A percentile compares a stretch with the other conserved stretches of the same genome.
These are phyloP conservation scores for Mesorhabditis spiculigera DNA, from an alignment of 2,888 invertebrate species.

Conservation along the genomic window DNA sequence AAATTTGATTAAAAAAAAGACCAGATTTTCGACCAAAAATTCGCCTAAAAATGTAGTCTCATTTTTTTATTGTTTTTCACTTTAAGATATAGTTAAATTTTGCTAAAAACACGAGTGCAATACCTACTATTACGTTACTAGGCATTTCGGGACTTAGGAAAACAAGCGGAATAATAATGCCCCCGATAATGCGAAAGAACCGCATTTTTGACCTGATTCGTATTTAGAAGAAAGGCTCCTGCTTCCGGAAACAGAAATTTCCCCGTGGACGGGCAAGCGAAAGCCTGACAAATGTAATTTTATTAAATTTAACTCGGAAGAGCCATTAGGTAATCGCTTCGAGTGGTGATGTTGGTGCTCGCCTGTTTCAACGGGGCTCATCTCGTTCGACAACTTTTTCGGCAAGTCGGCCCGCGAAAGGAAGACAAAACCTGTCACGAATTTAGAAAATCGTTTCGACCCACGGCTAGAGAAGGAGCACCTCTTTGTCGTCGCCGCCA, in stretches of 20 bases:
- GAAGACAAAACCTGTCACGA: neutral
- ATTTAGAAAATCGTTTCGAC: slow-evolving; percentile 17
- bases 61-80: too few relatives aligned
- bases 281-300: slow-evolving; percentile 22
- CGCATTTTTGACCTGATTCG: too few relatives aligned
- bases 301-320: neutral
- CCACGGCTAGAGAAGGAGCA: slow-evolving; percentile 17
- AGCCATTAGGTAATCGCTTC: slow-evolving; percentile 19
- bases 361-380: slow-evolving; percentile 14
- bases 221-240: slow-evolving; percentile 17
- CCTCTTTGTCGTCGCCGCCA: slow-evolving; percentile 18
- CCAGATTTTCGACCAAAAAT: too few relatives aligned
- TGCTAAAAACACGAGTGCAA: too few relatives aligned
- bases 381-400: neutral
- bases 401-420: neutral
- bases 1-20: too few relatives aligned
- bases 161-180: too few relatives aligned
- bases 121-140: too few relatives aligned
- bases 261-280: slow-evolving; percentile 25
- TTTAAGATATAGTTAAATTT: too few relatives aligned
- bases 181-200: too few relatives aligned
- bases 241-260: slow-evolving; percentile 15
- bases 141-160: too few relatives aligned
- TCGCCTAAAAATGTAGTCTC: too few relatives aligned
- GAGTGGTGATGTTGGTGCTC: slow-evolving; percentile 23